Evolutionary conservation across 2,888 invertebrate species (phyloP).

Genomic region (Diaprepes abbreviatus): DNA sequence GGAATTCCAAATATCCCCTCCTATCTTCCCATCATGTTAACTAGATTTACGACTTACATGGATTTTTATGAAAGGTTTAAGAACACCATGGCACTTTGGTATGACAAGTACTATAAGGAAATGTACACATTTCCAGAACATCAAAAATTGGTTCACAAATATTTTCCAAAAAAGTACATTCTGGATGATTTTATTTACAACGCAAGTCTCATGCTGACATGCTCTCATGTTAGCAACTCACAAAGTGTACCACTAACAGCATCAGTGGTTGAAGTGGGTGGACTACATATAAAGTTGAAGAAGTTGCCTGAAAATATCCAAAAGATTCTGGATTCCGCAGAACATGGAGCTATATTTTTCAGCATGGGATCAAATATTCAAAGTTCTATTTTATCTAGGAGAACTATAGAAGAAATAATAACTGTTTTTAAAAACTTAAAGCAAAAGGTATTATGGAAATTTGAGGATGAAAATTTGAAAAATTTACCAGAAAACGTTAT

Average conservation of each 20-base stretch:
- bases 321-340: constrained; percentile 62
- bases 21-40: constrained; percentile 67
- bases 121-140: constrained; percentile 53
- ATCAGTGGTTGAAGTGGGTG: constrained; percentile 72
- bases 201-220: too few species aligned
- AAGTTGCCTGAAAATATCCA: constrained; percentile 59
- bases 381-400: constrained; percentile 58
- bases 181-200: too few species aligned
- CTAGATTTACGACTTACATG: too few species aligned
- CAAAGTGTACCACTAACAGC: constrained; percentile 69
- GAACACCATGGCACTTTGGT: constrained; percentile 67
- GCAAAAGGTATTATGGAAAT: constrained; percentile 68
- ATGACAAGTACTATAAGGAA: too few species aligned
- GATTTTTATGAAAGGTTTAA: constrained; percentile 68
- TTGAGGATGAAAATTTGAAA: constrained; percentile 59
- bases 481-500: constrained; percentile 64
- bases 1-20: too few species aligned
- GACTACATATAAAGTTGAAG: constrained; percentile 65
- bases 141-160: constrained; percentile 56
- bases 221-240: constrained; percentile 71
- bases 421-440: constrained; percentile 63
- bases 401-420: constrained; percentile 59
- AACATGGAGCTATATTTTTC: constrained; percentile 64
- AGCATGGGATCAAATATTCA: constrained; percentile 67
- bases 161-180: constrained; percentile 58